Evolutionary conservation across 37 sponge, comb jelly and placozoan genomes (phyloP), one percentile per base, ranked within the genome.

Genomic region (Beroe ovata): DNA sequence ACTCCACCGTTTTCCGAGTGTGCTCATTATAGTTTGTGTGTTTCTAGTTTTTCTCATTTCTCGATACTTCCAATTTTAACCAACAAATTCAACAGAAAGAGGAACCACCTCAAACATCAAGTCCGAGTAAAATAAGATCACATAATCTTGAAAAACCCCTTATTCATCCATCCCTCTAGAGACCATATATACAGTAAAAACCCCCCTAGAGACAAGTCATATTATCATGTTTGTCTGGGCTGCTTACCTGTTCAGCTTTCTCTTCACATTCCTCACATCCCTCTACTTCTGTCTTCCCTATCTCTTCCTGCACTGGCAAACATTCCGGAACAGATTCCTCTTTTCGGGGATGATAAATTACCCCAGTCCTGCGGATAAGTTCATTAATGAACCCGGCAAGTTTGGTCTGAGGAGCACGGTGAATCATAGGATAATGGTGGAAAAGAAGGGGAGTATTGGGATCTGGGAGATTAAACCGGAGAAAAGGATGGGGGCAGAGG

Each of bases 321-420:
- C 54, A 6, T 47, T 47, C 54, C 54, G 54, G 54, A 40, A 77
- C 84, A 38, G 84, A 11, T 77, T 77, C 54, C 84, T 77, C 28
- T 77, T 77, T 36, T 77, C 84, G 18, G 84, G 84, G 0, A 35
- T 77, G 38, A 42, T 77, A 42, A 77, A 77, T 54, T 77, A 77
- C 84, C 84, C 84, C 11, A 42, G 69, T 47, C 54, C 54, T 47
- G 54, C 54, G 11, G 84, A 77, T 36, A 77, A 42, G 33, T 26
- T 42, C 38, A 30, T 77, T 0, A 23, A 28, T 8, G 47, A 77
- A 21, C 84, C 84, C 6, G 26, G 11, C 3, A 77, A 77, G 54
- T 77, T 77, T 16, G 84, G 84, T 42, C 47, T 77, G 11, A 36
- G 21, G 33, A 11, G 4, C 8, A 77, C 84, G 22, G 84, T n/a